These are phyloP conservation scores for Siniperca scherzeri DNA, from an alignment of 2,797 vertebrate genomes.

Conservation along the genomic window DNA sequence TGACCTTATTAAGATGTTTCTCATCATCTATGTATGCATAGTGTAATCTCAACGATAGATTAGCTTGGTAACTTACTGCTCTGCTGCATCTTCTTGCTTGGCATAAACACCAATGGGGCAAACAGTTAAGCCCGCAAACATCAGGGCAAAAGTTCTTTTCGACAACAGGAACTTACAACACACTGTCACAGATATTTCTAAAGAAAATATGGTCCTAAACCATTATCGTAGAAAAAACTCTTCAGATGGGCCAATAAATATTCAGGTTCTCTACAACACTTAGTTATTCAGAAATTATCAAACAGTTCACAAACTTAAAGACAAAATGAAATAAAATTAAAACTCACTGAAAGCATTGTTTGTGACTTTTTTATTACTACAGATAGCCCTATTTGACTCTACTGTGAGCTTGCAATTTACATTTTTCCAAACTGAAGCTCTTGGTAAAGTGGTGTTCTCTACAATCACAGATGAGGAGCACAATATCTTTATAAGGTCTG, in stretches of 20 bases:
- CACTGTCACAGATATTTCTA: not conserved
- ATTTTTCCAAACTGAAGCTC: not conserved
- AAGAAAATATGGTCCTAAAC: not conserved
- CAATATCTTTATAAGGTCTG: not conserved
- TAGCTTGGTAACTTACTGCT: not conserved
- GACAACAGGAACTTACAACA: not conserved
- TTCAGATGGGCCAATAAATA: no score
- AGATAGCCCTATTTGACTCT: not conserved
- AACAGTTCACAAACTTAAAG: no score
- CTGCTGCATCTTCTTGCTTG: not conserved
- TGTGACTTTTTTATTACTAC: not conserved
- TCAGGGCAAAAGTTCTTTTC: not conserved
- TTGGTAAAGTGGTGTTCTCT: not conserved
- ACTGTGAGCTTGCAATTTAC: not conserved
- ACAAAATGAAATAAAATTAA: not conserved
- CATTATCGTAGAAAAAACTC: not conserved
- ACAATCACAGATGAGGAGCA: not conserved
- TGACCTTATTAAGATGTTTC: slow-evolving; percentile 10
- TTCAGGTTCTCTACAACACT: no score
- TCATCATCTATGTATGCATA: not conserved
- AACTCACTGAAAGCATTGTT: not conserved
- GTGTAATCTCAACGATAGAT: not conserved
- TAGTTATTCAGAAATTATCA: no score
- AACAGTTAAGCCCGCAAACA: not conserved
- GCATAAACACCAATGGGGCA: not conserved